Percentiles rank a stretch among this genome's conserved stretches.
Conservation (phyloP, 2,797 vertebrate genomes). For the Anguilla marmorata region DNA sequence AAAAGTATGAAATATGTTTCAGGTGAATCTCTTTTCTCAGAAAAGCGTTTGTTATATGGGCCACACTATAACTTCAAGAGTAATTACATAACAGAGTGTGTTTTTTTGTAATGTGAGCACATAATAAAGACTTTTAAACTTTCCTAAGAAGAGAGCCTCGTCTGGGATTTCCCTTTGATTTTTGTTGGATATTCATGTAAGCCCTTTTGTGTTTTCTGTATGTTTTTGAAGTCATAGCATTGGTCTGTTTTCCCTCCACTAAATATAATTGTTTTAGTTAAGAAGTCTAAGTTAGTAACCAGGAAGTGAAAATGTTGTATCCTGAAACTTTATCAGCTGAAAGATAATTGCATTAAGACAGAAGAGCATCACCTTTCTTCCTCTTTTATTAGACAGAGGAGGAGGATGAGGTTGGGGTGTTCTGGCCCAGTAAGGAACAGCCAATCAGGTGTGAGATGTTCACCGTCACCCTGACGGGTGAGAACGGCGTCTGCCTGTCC, state of each 20-base stretch:
- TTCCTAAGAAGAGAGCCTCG: neutral
- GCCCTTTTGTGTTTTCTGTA: too few species aligned
- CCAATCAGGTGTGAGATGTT: constrained; percentile 90
- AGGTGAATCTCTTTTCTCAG: neutral
- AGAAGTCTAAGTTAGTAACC: neutral
- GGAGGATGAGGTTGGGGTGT: constrained; percentile 76
- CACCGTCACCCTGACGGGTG: constrained; percentile 81
- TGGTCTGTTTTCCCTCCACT: neutral
- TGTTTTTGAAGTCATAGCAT: neutral
- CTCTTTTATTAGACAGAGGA: constrained; percentile 61
- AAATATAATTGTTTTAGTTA: neutral
- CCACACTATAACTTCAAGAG: too few species aligned
- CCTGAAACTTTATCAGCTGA: neutral
- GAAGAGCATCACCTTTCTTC: neutral
- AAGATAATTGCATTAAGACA: neutral
- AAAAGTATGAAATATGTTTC: neutral
- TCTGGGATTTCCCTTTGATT: neutral
- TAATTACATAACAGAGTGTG: neutral
- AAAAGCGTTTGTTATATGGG: neutral
- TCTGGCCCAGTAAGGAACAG: constrained; percentile 89
- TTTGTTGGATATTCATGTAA: neutral
- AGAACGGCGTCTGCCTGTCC: constrained; percentile 82
- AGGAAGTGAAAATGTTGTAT: neutral
- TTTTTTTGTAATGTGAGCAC: neutral
- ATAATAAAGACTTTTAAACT: neutral